Percentiles rank a stretch among this genome's conserved stretches.
phyloP scores from a whole-genome alignment of 37 sponge, comb jelly and placozoan genomes.

The Spongilla lacustris region DNA sequence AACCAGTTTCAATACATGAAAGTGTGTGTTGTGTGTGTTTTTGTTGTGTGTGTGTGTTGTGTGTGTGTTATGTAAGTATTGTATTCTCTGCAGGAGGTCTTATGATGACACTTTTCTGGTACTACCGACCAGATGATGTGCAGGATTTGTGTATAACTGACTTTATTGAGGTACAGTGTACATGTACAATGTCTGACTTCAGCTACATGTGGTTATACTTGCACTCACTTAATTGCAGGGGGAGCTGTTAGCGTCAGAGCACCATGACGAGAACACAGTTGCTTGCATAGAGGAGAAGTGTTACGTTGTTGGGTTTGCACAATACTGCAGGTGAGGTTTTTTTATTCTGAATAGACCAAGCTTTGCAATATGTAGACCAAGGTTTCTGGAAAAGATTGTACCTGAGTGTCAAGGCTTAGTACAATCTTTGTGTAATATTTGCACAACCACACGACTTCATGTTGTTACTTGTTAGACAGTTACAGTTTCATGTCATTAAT shows the following conservation, averaged over 20 bases:
- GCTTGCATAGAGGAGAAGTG: constrained; percentile 79
- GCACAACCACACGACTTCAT: background rate
- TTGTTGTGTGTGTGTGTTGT: constrained; percentile 13
- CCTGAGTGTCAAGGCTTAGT: too few relatives aligned
- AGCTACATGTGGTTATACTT: background rate
- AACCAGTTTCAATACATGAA: background rate
- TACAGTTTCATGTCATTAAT: too few relatives aligned
- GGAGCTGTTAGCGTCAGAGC: constrained; percentile 73
- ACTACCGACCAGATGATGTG: constrained; percentile 72
- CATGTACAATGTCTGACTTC: background rate
- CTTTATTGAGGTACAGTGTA: constrained; percentile 3
- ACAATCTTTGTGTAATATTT: background rate
- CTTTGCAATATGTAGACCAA: too few relatives aligned
- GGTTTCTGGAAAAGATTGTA: too few relatives aligned
- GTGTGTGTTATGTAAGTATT: background rate
- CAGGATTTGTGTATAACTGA: background rate
- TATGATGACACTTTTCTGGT: constrained; percentile 82
- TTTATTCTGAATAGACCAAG: too few relatives aligned
- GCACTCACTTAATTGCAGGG: constrained; percentile 6
- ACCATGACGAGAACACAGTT: constrained; percentile 75
- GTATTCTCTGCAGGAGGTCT: constrained; percentile 25
- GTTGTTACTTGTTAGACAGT: too few relatives aligned
- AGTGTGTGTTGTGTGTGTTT: background rate
- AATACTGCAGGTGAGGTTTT: constrained; percentile 69
- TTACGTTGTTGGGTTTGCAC: constrained; percentile 41